Conservation (phyloP, 2,113 vertebrate genomes). For the Leuciscus idus region DNA sequence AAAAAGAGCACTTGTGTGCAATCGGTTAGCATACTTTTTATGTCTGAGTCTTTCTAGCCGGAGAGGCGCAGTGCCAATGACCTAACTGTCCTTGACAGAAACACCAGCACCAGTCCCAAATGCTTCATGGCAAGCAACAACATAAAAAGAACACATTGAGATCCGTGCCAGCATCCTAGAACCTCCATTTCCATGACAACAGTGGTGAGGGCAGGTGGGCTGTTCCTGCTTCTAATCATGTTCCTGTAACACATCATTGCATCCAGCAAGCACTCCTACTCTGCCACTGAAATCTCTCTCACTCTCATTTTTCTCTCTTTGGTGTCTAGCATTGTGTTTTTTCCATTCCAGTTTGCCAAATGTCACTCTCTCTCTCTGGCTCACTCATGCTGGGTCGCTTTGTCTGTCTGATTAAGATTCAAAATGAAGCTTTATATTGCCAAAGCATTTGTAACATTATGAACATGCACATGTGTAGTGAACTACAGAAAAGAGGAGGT, state of each 20-base stretch:
- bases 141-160: constrained; percentile 34
- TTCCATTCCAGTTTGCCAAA: constrained; percentile 32
- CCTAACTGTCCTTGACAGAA: constrained; percentile 39
- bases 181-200: constrained; percentile 51
- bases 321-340: constrained; percentile 7
- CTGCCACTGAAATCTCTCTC: constrained; percentile 15
- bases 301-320: constrained; percentile 13
- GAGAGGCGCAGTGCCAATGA: constrained; percentile 29
- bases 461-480: background rate
- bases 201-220: constrained; percentile 51
- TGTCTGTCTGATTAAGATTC: constrained; percentile 32
- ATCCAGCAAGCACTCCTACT: constrained; percentile 31
- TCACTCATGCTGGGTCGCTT: background rate
- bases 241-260: constrained; percentile 35
- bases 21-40: background rate
- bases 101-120: constrained; percentile 38
- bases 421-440: background rate
- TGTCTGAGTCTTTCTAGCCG: background rate
- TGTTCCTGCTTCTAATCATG: constrained; percentile 50
- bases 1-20: constrained; percentile 4
- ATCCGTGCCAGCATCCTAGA: constrained; percentile 36
- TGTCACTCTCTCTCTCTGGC: background rate
- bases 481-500: background rate
- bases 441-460: constrained; percentile 2
- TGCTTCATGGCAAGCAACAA: constrained; percentile 32